Base-by-base conservation (phyloP, 2,113 vertebrate genomes). In the Strix uralensis region DNA sequence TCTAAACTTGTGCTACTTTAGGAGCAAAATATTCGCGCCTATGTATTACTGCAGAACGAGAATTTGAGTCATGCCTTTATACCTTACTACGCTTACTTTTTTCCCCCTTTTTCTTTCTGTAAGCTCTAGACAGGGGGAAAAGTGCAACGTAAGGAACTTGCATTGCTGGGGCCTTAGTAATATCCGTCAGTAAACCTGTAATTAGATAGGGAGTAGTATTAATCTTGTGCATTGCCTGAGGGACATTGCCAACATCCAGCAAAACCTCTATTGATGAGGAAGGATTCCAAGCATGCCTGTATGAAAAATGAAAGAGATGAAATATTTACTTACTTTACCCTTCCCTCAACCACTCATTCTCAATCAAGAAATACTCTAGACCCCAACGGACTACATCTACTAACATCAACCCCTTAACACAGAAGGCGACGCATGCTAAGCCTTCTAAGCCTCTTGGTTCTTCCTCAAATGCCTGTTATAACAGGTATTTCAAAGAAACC, bases 101-200 rank as follows among this genome's bases (percentile, higher is more conserved):
- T 70, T 65, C 67, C 38, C 67, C 65, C 44, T 91, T 87, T 91
- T 80, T 85, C 87, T 42, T 55, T 92, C 83, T 86, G 57, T 38
- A 92, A 97, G 95, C 97, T 97, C 81, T 67, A 57, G 74, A 63
- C 67, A 92, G 88, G 95, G 91, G 91, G 94, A 79, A 98, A 97
- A 98, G 95, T 97, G 97, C 95, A 96, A 90, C 63, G 91, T 54
- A 81, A 97, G 94, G 96, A 95, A 73, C 84, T 96, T 54, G 46
- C 96, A 97, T 97, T 92, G 91, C 97, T 98, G 92, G 90, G 96
- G 97, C 96, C 97, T 98, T 95, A 98, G 98, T 98, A 98, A 98
- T 98, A 98, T 98, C 97, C 97, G 97, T 97, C 97, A 97, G 96
- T 96, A 97, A 98, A 97, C 92, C 98, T 98, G 98, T 98, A 98